These are phyloP conservation scores for Blastobasis lacticolella DNA, from an alignment of 2,888 invertebrate species.

Conservation along the genomic window DNA sequence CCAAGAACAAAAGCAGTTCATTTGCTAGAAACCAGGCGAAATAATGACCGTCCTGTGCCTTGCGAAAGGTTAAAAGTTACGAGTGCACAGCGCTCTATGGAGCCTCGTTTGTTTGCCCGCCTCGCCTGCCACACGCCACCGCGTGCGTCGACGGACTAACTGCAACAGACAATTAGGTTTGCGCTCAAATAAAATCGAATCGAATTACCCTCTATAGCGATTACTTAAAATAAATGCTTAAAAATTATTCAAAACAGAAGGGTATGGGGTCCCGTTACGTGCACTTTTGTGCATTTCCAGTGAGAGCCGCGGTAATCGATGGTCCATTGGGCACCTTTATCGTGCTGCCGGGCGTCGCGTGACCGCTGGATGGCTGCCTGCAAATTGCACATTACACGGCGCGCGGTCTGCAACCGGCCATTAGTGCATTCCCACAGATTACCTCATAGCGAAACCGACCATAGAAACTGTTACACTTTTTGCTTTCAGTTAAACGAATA, in stretches of 20 bases:
- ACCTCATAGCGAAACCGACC: constrained; percentile 61
- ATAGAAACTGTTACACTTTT: constrained; percentile 57
- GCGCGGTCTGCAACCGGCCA: constrained; percentile 55
- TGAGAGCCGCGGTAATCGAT: no score
- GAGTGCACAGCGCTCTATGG: constrained; percentile 29
- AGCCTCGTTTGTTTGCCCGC: no score
- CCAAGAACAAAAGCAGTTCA: constrained; percentile 61
- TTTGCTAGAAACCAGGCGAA: constrained; percentile 57
- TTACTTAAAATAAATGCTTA: no score
- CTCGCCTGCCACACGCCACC: not conserved
- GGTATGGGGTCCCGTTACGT: not conserved
- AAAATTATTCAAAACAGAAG: no score
- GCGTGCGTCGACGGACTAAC: not conserved
- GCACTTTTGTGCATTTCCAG: no score
- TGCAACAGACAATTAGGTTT: not conserved
- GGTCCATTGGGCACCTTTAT: not conserved
- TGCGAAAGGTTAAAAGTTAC: constrained; percentile 63
- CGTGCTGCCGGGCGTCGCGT: constrained; percentile 40
- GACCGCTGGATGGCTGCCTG: constrained; percentile 50
- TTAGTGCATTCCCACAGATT: constrained; percentile 67
- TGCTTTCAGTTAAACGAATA: constrained; percentile 32
- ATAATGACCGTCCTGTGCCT: constrained; percentile 55
- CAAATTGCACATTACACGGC: constrained; percentile 67
- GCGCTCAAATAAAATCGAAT: no score
- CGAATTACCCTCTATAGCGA: no score